Evolutionary conservation across 30 jellyfish, hydroid and myxozoan species (phyloP).

Genomic region (Clytia hemisphaerica): DNA sequence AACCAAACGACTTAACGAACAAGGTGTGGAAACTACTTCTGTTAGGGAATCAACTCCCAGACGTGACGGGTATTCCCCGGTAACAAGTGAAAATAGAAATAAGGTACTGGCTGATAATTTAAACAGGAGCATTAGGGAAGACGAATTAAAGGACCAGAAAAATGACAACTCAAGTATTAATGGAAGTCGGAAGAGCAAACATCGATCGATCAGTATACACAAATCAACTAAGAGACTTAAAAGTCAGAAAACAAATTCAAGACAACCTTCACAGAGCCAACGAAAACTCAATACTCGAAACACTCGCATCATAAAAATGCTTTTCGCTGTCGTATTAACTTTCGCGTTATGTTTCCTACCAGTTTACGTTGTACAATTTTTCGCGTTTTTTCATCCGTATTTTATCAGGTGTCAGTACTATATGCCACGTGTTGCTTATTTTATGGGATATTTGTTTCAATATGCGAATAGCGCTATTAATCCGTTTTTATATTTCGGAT

Average conservation of each 20-base stretch:
- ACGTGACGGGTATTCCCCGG: constrained; percentile 51
- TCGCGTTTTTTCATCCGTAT: constrained; percentile 37
- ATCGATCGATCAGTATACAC: no score
- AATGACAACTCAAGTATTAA: no score
- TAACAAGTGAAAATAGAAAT: constrained; percentile 19
- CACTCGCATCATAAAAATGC: constrained; percentile 65
- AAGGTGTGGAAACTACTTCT: no score
- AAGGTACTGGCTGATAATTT: constrained; percentile 8
- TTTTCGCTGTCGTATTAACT: constrained; percentile 24
- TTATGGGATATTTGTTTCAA: constrained; percentile 51
- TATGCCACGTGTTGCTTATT: constrained; percentile 31
- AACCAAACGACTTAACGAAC: background rate
- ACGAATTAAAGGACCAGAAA: no score
- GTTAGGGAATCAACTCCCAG: no score
- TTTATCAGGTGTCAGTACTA: constrained; percentile 32
- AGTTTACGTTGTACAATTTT: constrained; percentile 44
- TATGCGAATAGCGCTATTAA: constrained; percentile 65
- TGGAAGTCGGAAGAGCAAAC: no score
- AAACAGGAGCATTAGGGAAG: no score
- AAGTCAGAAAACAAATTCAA: background rate
- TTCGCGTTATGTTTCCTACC: constrained; percentile 86
- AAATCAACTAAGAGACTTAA: background rate
- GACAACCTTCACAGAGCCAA: background rate
- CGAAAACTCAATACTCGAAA: background rate
- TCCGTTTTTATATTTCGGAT: constrained; percentile 59